A percentile compares a stretch with the other conserved stretches of the same genome.
These are phyloP conservation scores for Entomobrya multifasciata DNA, from an alignment of 2,888 invertebrate species.

Conservation along the genomic window DNA sequence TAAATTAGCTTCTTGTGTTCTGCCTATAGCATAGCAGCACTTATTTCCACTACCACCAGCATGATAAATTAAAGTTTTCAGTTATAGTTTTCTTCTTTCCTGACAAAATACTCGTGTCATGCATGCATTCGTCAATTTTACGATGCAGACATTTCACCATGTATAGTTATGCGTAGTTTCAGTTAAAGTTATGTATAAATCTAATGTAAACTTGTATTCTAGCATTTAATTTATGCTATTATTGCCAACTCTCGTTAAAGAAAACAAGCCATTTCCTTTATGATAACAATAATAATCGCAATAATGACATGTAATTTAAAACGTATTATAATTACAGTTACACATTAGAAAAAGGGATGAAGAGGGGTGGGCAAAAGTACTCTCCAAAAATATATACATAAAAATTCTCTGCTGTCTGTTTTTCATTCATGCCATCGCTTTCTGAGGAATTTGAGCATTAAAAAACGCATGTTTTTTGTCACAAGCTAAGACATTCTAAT, in stretches of 20 bases:
- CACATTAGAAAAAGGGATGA: slow-evolving; percentile 18
- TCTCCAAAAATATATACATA: background rate
- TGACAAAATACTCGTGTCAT: slow-evolving; percentile 27
- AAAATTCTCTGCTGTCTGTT: too few relatives aligned
- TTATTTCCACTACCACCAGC: slow-evolving; percentile 50
- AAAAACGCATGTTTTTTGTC: too few relatives aligned
- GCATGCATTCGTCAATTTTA: slow-evolving; percentile 32
- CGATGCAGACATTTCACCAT: too few relatives aligned
- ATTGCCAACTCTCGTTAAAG: slow-evolving; percentile 51
- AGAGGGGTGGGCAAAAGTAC: background rate
- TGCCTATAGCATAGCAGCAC: background rate
- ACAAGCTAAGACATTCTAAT: too few relatives aligned
- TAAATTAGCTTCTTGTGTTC: slow-evolving; percentile 28
- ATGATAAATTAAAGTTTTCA: too few relatives aligned
- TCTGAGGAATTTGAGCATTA: too few relatives aligned
- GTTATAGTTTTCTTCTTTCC: background rate
- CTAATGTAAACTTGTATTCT: slow-evolving; percentile 10
- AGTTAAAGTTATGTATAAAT: too few relatives aligned
- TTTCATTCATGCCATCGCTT: too few relatives aligned
- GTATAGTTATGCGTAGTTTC: too few relatives aligned
- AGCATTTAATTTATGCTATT: slow-evolving; percentile 29
- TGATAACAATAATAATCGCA: slow-evolving; percentile 25
- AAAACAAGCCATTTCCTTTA: slow-evolving; percentile 62
- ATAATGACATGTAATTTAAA: slow-evolving; percentile 45
- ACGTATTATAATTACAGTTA: slow-evolving; percentile 58